Evolutionary conservation across 2,888 invertebrate species (phyloP), one percentile per base, ranked within the genome.

Genomic region (Perithous albicinctus): DNA sequence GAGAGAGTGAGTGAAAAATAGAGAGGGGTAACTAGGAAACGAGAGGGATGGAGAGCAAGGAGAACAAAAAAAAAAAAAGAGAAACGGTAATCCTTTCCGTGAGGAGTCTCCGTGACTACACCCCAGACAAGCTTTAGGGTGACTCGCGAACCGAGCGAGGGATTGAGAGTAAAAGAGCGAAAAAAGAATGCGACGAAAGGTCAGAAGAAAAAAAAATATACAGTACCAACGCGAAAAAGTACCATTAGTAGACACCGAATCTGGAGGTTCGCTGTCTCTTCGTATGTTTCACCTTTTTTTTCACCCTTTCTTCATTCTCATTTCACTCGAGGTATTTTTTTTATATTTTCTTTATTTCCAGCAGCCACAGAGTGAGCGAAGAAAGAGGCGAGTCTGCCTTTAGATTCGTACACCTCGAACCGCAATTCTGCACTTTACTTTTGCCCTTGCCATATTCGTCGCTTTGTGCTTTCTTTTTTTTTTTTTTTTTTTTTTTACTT

Each of bases 201-300:
- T n/a, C 26, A 61, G 15, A n/a, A 38, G 20, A 64, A 70, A 46
- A 32, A 56, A 35, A 59, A 54, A 70, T n/a, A 64, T 59, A 63
- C 41, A 35, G 64, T 43, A 59, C 48, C 46, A 51, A 67, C 26
- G 82, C 70, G 61, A 79, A 76, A 82, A 82, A 79, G 75, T 75
- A 72, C 79, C 79, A 82, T 82, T 79, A 76, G 82, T 63, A 70
- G 66, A 66, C 69, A 56, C 56, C 41, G 78, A 74, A 75, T 79
- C 78, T 43, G 41, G 66, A 76, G 48, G 43, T 29, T n/a, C 69
- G 48, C 54, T 54, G 23, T 69, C 35, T 43, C 46, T 61, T 63
- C 46, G 54, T 66, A 29, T 70, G 64, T 56, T 73, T 73, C 38
- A 59, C 29, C 4, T 70, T 73, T 56, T 61, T 66, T 32, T 59